phyloP scores from a whole-genome alignment of 2,888 invertebrate species.

The Drosophila acutilabella region DNA sequence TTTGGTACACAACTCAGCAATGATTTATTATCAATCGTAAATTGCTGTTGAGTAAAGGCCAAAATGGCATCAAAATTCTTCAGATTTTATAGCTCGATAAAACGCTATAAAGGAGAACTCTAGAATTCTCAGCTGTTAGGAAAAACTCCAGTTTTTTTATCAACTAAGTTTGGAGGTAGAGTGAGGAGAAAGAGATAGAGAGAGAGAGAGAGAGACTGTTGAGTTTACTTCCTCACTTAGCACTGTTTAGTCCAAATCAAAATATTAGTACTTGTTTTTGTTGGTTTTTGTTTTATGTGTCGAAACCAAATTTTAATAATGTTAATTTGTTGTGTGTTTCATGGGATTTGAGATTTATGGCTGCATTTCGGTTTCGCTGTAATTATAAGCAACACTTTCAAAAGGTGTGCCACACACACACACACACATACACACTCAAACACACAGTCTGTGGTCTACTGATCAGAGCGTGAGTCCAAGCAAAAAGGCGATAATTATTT shows the following conservation, averaged over 20 bases:
- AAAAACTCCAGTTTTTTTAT: constrained; percentile 18
- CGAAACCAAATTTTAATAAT: constrained; percentile 79
- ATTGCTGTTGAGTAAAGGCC: constrained; percentile 57
- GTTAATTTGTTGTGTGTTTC: constrained; percentile 76
- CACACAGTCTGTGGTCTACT: constrained; percentile 52
- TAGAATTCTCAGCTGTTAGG: constrained; percentile 1
- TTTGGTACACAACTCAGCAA: constrained; percentile 43
- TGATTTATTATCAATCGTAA: constrained; percentile 79
- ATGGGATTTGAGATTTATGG: constrained; percentile 75
- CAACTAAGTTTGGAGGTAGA: constrained; percentile 30
- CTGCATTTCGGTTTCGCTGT: constrained; percentile 49
- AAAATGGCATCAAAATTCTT: constrained; percentile 43
- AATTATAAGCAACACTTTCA: constrained; percentile 56
- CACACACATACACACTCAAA: neutral
- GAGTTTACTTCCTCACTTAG: constrained; percentile 72
- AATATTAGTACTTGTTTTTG: constrained; percentile 65
- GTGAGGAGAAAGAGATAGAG: too few species aligned
- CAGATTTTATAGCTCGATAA: constrained; percentile 62
- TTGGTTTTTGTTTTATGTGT: constrained; percentile 72
- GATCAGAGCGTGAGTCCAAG: constrained; percentile 44
- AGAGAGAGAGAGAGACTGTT: neutral
- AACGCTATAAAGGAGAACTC: neutral
- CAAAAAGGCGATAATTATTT: constrained; percentile 70
- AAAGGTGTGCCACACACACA: constrained; percentile 51
- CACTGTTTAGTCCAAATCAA: constrained; percentile 75